Conservation (phyloP, 1,140 invertebrate species). For the Aporrectodea caliginosa region DNA sequence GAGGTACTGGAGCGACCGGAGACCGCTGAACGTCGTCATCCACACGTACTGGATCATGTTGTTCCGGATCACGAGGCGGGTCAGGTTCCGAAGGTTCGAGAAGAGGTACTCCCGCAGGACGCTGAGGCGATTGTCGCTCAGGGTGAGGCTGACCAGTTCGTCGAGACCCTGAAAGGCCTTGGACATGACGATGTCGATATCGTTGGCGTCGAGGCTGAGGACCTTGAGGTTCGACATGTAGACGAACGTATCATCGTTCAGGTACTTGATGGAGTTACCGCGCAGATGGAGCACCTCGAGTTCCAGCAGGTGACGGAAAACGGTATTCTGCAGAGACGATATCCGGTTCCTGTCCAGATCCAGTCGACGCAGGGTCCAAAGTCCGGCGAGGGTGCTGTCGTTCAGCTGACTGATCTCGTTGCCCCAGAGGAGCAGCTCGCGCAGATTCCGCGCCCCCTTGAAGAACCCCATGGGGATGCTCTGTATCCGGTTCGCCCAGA, state of each 20-base stretch:
- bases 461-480: constrained; percentile 26
- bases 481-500: constrained; percentile 26
- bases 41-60: constrained; percentile 61
- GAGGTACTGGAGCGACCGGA: constrained; percentile 18
- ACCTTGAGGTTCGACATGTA: constrained; percentile 65
- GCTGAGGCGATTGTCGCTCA: constrained; percentile 70
- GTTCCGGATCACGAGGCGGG: constrained; percentile 67
- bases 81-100: constrained; percentile 62
- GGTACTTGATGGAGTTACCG: constrained; percentile 64
- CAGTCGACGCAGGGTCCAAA: constrained; percentile 21
- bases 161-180: constrained; percentile 69
- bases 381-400: constrained; percentile 21
- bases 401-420: constrained; percentile 27
- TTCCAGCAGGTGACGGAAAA: constrained; percentile 40
- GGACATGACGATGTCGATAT: constrained; percentile 66
- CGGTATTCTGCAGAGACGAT: not conserved
- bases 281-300: constrained; percentile 65
- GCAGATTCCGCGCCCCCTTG: constrained; percentile 17
- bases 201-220: constrained; percentile 69
- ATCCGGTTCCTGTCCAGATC: constrained; percentile 31
- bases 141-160: constrained; percentile 63
- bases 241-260: constrained; percentile 66
- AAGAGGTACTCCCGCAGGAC: constrained; percentile 69
- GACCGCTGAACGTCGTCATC: constrained; percentile 8
- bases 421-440: constrained; percentile 29